phyloP scores from a whole-genome alignment of 2,113 vertebrate species.

The Hippocampus comes region DNA sequence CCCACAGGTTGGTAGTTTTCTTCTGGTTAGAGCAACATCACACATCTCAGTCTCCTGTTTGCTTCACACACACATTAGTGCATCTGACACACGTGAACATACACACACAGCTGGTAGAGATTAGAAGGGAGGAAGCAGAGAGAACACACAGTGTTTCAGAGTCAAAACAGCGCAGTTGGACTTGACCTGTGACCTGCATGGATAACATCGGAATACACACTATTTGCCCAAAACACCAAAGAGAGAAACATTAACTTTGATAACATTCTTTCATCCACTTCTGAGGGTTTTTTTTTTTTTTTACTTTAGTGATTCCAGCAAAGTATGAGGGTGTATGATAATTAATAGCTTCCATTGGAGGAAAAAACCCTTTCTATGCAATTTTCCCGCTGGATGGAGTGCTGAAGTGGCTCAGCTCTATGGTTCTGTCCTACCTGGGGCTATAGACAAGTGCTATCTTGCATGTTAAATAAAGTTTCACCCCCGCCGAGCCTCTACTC shows the following conservation, averaged over 20 bases:
- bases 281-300: conserved; percentile 26
- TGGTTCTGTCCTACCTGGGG: conserved; percentile 57
- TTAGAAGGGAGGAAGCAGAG: conserved; percentile 57
- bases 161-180: conserved; percentile 61
- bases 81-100: not conserved
- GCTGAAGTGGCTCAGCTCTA: conserved; percentile 59
- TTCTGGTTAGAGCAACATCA: conserved; percentile 16
- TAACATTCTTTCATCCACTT: conserved; percentile 18
- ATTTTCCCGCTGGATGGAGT: conserved; percentile 59
- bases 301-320: conserved; percentile 44
- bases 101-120: conserved; percentile 50
- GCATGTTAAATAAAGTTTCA: conserved; percentile 65
- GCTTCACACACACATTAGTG: conserved; percentile 28
- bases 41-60: not conserved
- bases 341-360: conserved; percentile 62
- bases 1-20: conserved; percentile 52
- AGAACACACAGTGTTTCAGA: conserved; percentile 49
- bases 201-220: conserved; percentile 58
- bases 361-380: conserved; percentile 64
- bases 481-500: conserved; percentile 20
- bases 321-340: conserved; percentile 49
- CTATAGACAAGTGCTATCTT: conserved; percentile 61
- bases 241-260: conserved; percentile 22
- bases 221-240: conserved; percentile 18
- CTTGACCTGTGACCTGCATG: conserved; percentile 62